phyloP scores from a whole-genome alignment of 2,888 invertebrate genomes.

The Erannis defoliaria region DNA sequence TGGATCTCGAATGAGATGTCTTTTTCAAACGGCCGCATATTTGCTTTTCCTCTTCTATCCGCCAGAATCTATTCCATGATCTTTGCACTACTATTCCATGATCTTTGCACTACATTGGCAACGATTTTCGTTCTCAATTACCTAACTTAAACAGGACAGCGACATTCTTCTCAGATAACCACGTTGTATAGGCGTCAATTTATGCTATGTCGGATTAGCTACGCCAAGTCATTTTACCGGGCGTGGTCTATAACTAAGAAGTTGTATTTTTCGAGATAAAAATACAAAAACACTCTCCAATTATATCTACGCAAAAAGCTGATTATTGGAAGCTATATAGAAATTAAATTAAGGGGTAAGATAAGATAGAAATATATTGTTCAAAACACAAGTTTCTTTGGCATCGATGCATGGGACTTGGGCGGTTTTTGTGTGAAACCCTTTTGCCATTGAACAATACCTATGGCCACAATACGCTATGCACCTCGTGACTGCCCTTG shows the following conservation, averaged over 20 bases:
- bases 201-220: too few species aligned
- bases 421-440: constrained; percentile 64
- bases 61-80: constrained; percentile 28
- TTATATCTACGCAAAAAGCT: too few species aligned
- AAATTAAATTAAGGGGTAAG: too few species aligned
- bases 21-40: constrained; percentile 62
- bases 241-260: too few species aligned
- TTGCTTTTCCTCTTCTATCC: constrained; percentile 47
- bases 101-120: not conserved
- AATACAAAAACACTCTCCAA: too few species aligned
- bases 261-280: too few species aligned
- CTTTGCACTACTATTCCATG: constrained; percentile 7
- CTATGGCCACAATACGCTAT: constrained; percentile 75
- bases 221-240: too few species aligned
- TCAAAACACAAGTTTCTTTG: not conserved
- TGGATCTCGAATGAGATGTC: constrained; percentile 77
- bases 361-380: too few species aligned
- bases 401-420: constrained; percentile 29
- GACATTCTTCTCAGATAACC: too few species aligned
- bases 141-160: too few species aligned
- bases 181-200: too few species aligned
- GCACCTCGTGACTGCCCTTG: constrained; percentile 76
- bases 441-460: constrained; percentile 69
- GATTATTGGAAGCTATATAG: too few species aligned
- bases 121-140: constrained; percentile 1